A percentile compares a stretch with the other conserved stretches of the same genome.
phyloP scores from a whole-genome alignment of 2,888 invertebrate species.

The Pammene fasciana region DNA sequence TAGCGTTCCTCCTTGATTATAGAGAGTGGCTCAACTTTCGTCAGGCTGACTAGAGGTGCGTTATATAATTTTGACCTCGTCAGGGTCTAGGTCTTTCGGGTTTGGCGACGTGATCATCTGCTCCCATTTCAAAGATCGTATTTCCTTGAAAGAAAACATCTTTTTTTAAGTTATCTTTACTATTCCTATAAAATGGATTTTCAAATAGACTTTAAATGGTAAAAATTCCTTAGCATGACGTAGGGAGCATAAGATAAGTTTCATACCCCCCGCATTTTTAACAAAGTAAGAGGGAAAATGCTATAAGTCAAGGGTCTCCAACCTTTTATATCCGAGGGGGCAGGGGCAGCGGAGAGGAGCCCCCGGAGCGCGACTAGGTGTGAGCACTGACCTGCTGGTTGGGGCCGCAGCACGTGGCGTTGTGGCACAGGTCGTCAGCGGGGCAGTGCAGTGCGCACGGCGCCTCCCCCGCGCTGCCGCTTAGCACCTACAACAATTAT shows the following conservation, averaged over 20 bases:
- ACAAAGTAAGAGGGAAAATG: too few species aligned
- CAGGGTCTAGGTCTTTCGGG: neutral
- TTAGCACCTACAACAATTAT: constrained; percentile 59
- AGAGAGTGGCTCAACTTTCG: neutral
- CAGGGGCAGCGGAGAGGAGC: too few species aligned
- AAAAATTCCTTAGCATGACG: too few species aligned
- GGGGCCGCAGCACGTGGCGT: constrained; percentile 94
- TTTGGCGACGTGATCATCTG: constrained; percentile 44
- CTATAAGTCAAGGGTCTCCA: too few species aligned
- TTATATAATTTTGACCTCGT: constrained; percentile 29
- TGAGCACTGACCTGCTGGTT: constrained; percentile 87
- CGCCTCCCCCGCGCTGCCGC: constrained; percentile 80
- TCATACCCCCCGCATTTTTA: too few species aligned
- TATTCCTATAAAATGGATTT: neutral
- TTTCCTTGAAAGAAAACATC: constrained; percentile 76
- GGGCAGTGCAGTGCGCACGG: constrained; percentile 94
- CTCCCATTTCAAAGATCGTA: constrained; percentile 52
- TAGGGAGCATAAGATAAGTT: too few species aligned
- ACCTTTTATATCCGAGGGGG: too few species aligned
- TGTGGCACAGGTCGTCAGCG: constrained; percentile 91
- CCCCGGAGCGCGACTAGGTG: too few species aligned
- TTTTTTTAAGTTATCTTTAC: constrained; percentile 59
- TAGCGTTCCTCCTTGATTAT: too few species aligned
- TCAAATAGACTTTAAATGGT: neutral
- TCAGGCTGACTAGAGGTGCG: neutral